These are phyloP conservation scores for Stegodyphus dumicola DNA, from an alignment of 1,140 invertebrate genomes.

Conservation along the genomic window DNA sequence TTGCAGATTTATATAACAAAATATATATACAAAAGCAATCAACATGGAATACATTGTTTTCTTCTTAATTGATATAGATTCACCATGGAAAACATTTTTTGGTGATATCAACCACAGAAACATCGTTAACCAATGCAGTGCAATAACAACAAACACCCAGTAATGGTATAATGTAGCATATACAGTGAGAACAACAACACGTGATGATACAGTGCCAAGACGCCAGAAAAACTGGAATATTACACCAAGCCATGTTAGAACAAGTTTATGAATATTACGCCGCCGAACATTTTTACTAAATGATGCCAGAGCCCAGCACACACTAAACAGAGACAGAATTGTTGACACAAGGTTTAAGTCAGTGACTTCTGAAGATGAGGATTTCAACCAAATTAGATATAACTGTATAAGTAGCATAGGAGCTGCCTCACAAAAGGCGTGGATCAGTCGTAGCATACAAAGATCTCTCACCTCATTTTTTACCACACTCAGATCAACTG, in stretches of 20 bases:
- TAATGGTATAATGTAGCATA: slow-evolving; percentile 87
- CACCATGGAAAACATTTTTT: slow-evolving; percentile 84
- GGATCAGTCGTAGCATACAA: slow-evolving; percentile 83
- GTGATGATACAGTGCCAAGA: slow-evolving; percentile 84
- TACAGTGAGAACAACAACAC: slow-evolving; percentile 83
- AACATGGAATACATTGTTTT: slow-evolving; percentile 78
- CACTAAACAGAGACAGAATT: slow-evolving; percentile 82
- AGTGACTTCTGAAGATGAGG: slow-evolving; percentile 73
- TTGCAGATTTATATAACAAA: slow-evolving; percentile 90
- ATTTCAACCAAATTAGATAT: slow-evolving; percentile 74
- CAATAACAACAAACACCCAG: slow-evolving; percentile 84
- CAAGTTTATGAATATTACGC: slow-evolving; percentile 83
- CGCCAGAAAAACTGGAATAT: slow-evolving; percentile 81
- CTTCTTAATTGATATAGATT: slow-evolving; percentile 76
- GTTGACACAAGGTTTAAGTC: slow-evolving; percentile 86
- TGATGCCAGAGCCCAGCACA: slow-evolving; percentile 90
- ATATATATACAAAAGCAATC: slow-evolving; percentile 87
- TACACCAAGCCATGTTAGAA: slow-evolving; percentile 90
- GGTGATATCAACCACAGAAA: slow-evolving; percentile 87
- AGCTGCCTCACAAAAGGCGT: slow-evolving; percentile 87
- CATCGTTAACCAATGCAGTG: slow-evolving; percentile 86
- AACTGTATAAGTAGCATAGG: slow-evolving; percentile 87
- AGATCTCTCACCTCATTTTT: slow-evolving; percentile 84
- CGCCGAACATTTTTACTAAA: slow-evolving; percentile 88
- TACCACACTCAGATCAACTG: slow-evolving; percentile 83